Evolutionary conservation across 2,797 vertebrate genomes (phyloP).

Genomic region (Poecilia velifera): DNA sequence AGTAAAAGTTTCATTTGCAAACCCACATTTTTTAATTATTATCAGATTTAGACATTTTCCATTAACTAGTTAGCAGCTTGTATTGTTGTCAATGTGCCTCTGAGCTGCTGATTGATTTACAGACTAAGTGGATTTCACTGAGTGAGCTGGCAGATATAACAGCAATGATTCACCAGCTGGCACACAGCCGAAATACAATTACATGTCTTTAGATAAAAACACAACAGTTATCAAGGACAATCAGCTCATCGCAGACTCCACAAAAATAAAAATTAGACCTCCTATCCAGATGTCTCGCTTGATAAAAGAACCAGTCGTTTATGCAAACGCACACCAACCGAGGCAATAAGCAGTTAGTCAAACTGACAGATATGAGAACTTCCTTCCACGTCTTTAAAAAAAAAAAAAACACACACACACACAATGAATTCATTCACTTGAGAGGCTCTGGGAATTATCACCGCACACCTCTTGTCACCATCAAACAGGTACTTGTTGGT

Average conservation of each 20-base stretch:
- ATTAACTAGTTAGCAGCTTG: background rate
- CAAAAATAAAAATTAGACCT: background rate
- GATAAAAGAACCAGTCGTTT: background rate
- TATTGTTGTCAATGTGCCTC: background rate
- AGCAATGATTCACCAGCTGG: background rate
- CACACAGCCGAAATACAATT: background rate
- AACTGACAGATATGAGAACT: conserved; percentile 58
- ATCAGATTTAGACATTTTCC: background rate
- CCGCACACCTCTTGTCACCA: conserved; percentile 52
- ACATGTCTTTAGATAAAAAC: background rate
- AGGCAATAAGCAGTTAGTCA: conserved; percentile 42
- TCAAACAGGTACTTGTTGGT: conserved; percentile 68
- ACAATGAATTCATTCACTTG: conserved; percentile 66
- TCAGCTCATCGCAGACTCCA: conserved; percentile 1
- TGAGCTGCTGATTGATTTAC: background rate
- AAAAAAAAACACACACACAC: background rate
- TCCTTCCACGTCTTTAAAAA: conserved; percentile 30
- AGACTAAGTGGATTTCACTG: background rate
- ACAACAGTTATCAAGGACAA: conserved; percentile 4
- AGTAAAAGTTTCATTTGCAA: background rate
- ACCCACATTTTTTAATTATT: background rate
- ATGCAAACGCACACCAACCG: conserved; percentile 26
- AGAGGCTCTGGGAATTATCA: conserved; percentile 57
- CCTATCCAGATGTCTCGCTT: background rate
- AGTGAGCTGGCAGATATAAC: background rate